Percentiles rank a stretch among this genome's conserved stretches.
Evolutionary conservation across 2,113 vertebrate species (phyloP).

Genomic region (Speoplatyrhinus poulsoni): DNA sequence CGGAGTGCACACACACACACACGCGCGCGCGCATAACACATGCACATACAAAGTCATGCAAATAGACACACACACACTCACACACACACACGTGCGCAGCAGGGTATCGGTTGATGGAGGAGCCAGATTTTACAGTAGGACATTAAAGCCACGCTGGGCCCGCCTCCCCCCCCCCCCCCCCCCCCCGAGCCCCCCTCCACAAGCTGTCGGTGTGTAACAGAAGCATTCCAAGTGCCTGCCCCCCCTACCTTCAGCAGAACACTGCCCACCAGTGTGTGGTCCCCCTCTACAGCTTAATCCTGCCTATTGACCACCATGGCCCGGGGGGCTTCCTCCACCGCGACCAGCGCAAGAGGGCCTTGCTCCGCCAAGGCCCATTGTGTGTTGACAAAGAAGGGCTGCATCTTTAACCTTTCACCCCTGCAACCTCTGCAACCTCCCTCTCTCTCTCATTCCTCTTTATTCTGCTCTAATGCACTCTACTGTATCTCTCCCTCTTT

Average conservation of each 20-base stretch:
- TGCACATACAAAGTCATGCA: not conserved
- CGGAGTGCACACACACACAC: not conserved
- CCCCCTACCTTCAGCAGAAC: not conserved
- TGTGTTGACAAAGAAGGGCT: slow-evolving; percentile 66
- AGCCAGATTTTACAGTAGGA: not conserved
- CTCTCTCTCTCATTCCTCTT: slow-evolving; percentile 3
- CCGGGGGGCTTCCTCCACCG: slow-evolving; percentile 41
- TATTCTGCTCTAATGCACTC: not conserved
- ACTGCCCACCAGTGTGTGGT: slow-evolving; percentile 58
- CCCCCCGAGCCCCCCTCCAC: not conserved
- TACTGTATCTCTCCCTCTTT: no score
- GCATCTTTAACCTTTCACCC: slow-evolving; percentile 74
- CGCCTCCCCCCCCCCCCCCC: not conserved
- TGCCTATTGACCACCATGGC: slow-evolving; percentile 65
- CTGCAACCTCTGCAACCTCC: slow-evolving; percentile 58
- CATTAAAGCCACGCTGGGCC: not conserved
- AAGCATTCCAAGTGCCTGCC: not conserved
- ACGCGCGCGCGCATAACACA: not conserved
- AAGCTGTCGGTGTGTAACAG: not conserved
- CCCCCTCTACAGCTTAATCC: slow-evolving; percentile 57
- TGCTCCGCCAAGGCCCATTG: slow-evolving; percentile 53
- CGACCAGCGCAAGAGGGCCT: slow-evolving; percentile 47
- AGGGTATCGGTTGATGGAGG: slow-evolving; percentile 34
- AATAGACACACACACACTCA: not conserved
- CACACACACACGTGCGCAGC: slow-evolving; percentile 1